phyloP scores from a whole-genome alignment of 2,113 vertebrate species.

The Eupsittula cactorum region DNA sequence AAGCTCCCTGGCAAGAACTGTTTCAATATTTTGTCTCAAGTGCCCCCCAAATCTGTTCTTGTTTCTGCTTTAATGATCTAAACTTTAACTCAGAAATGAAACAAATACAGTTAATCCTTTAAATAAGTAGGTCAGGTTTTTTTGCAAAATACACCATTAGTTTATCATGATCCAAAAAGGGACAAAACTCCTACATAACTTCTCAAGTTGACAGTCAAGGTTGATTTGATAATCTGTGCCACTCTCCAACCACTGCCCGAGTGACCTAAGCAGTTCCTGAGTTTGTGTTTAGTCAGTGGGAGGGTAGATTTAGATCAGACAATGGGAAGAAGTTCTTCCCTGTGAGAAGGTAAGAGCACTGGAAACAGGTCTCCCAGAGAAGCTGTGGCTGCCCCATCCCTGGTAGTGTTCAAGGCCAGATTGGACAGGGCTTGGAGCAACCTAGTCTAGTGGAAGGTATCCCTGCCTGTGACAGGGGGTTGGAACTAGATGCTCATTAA shows the following conservation, averaged over 20 bases:
- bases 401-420: no score
- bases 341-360: no score
- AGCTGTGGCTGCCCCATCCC: no score
- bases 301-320: no score
- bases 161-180: neutral
- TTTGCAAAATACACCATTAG: neutral
- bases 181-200: neutral
- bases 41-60: neutral
- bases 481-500: no score
- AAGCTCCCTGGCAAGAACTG: neutral
- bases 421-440: no score
- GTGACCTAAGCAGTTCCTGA: neutral
- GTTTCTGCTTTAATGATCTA: neutral
- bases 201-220: neutral
- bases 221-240: neutral
- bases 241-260: neutral
- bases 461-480: no score
- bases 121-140: neutral
- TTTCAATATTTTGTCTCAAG: neutral
- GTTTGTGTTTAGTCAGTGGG: neutral
- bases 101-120: neutral
- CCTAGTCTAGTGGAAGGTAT: no score
- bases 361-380: no score
- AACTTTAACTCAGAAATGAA: neutral
- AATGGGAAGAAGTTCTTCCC: no score